Evolutionary conservation across 2,797 vertebrate species (phyloP).

Genomic region (Trichosurus vulpecula): DNA sequence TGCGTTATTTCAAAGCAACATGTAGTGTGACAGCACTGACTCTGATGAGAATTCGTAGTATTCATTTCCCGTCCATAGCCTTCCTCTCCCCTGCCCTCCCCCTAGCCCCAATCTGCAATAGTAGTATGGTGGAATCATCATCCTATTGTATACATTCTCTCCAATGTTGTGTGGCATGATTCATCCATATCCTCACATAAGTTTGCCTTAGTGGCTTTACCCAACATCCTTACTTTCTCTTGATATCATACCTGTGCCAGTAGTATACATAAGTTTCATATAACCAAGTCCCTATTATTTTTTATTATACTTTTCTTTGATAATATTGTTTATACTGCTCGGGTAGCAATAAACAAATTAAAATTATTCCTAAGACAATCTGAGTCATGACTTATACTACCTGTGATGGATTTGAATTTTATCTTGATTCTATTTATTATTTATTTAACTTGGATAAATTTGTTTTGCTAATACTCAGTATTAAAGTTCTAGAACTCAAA

Average conservation of each 20-base stretch:
- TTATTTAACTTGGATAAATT: slow-evolving; percentile 47
- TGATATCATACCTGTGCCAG: not conserved
- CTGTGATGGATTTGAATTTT: not conserved
- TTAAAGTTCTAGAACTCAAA: slow-evolving; percentile 40
- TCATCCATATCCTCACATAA: not conserved
- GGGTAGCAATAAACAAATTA: slow-evolving; percentile 8
- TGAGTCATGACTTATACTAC: slow-evolving; percentile 4
- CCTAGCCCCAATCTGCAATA: not conserved
- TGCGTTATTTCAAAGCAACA: slow-evolving; percentile 3
- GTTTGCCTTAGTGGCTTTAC: not conserved
- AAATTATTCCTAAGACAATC: not conserved
- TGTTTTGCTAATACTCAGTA: not conserved
- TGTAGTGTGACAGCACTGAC: not conserved
- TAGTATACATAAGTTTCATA: not conserved
- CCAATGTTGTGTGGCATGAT: not conserved
- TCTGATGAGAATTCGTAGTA: not conserved
- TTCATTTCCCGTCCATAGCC: not conserved
- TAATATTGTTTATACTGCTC: slow-evolving; percentile 11
- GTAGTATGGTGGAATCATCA: not conserved
- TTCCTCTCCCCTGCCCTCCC: not conserved
- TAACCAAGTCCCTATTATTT: not conserved
- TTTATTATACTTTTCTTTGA: not conserved
- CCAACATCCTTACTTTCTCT: not conserved
- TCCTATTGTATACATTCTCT: not conserved
- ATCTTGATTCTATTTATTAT: slow-evolving; percentile 14